A percentile compares a stretch with the other conserved stretches of the same genome.
Evolutionary conservation across 2,888 invertebrate genomes (phyloP).

Genomic region (Platerodrilus igneus): DNA sequence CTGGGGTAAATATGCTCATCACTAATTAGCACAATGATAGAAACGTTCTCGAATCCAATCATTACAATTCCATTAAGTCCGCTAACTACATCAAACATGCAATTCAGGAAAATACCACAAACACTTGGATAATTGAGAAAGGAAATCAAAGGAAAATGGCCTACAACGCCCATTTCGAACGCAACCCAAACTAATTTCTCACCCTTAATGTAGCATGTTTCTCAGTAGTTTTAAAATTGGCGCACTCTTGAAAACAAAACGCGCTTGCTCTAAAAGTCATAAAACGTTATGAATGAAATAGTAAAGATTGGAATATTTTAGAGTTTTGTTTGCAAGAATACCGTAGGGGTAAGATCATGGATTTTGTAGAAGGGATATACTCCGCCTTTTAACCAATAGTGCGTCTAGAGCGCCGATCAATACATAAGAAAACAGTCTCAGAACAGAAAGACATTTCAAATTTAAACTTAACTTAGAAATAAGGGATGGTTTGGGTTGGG

Average conservation of each 20-base stretch:
- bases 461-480: conserved; percentile 39
- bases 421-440: conserved; percentile 50
- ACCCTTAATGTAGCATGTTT: too few species aligned
- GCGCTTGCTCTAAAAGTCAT: too few species aligned
- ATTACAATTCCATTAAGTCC: conserved; percentile 44
- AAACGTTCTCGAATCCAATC: conserved; percentile 27
- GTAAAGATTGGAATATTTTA: too few species aligned
- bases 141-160: conserved; percentile 23
- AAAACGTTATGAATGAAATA: too few species aligned
- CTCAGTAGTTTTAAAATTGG: neutral
- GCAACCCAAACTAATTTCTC: too few species aligned
- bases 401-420: conserved; percentile 40
- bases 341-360: conserved; percentile 35
- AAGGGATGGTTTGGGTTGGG: conserved; percentile 34
- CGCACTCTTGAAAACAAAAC: neutral
- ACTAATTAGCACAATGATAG: conserved; percentile 30
- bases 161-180: conserved; percentile 1
- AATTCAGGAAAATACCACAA: conserved; percentile 42
- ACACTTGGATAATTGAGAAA: conserved; percentile 40
- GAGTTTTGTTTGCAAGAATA: conserved; percentile 28
- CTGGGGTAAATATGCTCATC: conserved; percentile 11
- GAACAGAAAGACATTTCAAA: conserved; percentile 49
- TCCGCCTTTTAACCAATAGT: conserved; percentile 47
- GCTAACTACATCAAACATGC: conserved; percentile 44
- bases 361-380: conserved; percentile 39